Conservation (phyloP, 1,140 invertebrate species). For the Maniola jurtina region DNA sequence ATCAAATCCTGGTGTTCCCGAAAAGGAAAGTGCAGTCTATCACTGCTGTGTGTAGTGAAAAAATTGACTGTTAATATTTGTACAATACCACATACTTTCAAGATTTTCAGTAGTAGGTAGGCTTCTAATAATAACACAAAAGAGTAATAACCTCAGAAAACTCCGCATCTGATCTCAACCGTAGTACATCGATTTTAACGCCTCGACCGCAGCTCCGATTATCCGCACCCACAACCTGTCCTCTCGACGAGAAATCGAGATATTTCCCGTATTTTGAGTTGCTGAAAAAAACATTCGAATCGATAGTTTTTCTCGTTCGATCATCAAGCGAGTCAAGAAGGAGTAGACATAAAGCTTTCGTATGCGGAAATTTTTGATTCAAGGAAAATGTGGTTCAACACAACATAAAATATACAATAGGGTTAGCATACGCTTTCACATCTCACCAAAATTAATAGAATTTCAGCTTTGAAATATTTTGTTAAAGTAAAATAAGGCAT, state of each 20-base stretch:
- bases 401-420: no score
- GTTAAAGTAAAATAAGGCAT: no score
- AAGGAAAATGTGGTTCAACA: no score
- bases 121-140: conserved; percentile 24
- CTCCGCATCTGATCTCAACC: conserved; percentile 53
- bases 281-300: conserved; percentile 7
- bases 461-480: no score
- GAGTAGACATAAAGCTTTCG: not conserved
- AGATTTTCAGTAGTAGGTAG: conserved; percentile 7
- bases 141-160: conserved; percentile 54
- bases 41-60: no score
- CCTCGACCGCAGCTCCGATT: conserved; percentile 43
- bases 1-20: no score
- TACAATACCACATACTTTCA: not conserved
- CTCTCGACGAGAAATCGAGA: conserved; percentile 35
- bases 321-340: not conserved
- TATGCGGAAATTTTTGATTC: no score
- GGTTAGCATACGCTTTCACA: no score
- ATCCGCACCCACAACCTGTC: conserved; percentile 45
- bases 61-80: not conserved
- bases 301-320: conserved; percentile 29
- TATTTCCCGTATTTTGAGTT: conserved; percentile 15
- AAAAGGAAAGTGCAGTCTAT: no score
- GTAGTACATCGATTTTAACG: conserved; percentile 58
- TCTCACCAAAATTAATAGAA: no score